Conservation (phyloP, 2,797 vertebrate genomes). For the Calcarius lapponicus region DNA sequence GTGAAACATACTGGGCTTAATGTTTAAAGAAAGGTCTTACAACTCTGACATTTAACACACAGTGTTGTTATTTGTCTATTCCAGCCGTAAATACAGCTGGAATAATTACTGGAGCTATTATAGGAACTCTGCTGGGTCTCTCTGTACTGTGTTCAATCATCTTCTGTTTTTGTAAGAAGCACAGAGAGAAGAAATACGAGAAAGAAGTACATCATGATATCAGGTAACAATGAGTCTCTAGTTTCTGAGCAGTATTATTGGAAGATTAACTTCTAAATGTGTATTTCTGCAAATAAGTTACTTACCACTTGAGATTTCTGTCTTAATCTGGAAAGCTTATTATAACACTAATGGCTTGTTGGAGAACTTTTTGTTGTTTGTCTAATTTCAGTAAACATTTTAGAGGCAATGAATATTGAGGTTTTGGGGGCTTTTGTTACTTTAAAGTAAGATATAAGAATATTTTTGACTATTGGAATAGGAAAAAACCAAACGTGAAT, state of each 20-base stretch:
- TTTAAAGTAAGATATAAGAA: background rate
- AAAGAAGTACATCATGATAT: constrained; percentile 98
- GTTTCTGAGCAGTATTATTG: background rate
- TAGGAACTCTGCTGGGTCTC: constrained; percentile 85
- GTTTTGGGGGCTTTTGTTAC: background rate
- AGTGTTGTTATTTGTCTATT: constrained; percentile 27
- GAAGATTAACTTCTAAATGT: constrained; percentile 16
- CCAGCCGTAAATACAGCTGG: constrained; percentile 88
- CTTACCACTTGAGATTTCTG: background rate
- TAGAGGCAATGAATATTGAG: background rate
- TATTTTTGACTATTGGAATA: background rate
- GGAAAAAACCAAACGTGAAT: background rate
- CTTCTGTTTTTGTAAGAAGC: constrained; percentile 88
- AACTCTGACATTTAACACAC: background rate
- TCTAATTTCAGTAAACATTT: background rate
- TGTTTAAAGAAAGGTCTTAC: background rate
- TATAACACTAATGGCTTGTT: background rate
- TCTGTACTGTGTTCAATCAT: constrained; percentile 83
- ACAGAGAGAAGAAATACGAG: constrained; percentile 92
- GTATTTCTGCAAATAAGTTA: background rate
- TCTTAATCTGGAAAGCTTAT: constrained; percentile 17
- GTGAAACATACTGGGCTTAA: background rate
- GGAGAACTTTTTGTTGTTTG: background rate
- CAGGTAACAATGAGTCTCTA: constrained; percentile 76
- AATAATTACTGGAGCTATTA: constrained; percentile 85